Evolutionary conservation across 2,888 invertebrate genomes (phyloP), one percentile per base, ranked within the genome.

Genomic region (Crepidodera aurea): DNA sequence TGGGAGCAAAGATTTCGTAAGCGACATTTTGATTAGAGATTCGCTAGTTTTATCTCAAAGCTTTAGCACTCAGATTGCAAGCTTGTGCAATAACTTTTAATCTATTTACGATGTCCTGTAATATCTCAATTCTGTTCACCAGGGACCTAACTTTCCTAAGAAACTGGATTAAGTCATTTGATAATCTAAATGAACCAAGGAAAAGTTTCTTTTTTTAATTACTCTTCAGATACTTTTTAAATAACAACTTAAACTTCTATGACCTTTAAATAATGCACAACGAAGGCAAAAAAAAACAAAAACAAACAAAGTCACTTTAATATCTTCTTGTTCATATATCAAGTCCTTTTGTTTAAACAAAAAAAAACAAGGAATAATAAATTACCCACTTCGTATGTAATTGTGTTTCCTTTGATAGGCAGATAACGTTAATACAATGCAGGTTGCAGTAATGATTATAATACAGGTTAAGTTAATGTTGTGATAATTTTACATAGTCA

Each of bases 391-490:
- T 51, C 51, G 19, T 37, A 51, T n/a, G 37, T 34, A 51, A 51
- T 34, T 32, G 34, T 37, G 51, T 51, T 51, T 51, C 51, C 51
- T 18, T 16, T 19, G 51, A 51, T 51, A 51, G n/a, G 8, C 37
- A 51, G 51, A 51, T 34, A 51, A 19, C 18, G 34, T 37, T 51
- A 51, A n/a, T 51, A 51, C 51, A 51, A 37, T 51, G 37, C 51
- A 51, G 19, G 51, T 51, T 51, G 51, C 37, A 51, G 51, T 51
- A 37, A 51, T 12, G 51, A 51, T 32, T 29, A 27, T n/a, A 25
- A 32, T 51, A 51, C 51, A 44, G 22, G 22, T 51, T 51, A 51
- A 34, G 37, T 51, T 51, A 51, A 51, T 34, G 50, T 29, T 50
- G 51, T 19, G 34, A 51, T 51, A 37, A 51, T 51, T 51, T 51